Conservation (phyloP, 1,140 invertebrate species). For the Drosophila prosaltans region DNA sequence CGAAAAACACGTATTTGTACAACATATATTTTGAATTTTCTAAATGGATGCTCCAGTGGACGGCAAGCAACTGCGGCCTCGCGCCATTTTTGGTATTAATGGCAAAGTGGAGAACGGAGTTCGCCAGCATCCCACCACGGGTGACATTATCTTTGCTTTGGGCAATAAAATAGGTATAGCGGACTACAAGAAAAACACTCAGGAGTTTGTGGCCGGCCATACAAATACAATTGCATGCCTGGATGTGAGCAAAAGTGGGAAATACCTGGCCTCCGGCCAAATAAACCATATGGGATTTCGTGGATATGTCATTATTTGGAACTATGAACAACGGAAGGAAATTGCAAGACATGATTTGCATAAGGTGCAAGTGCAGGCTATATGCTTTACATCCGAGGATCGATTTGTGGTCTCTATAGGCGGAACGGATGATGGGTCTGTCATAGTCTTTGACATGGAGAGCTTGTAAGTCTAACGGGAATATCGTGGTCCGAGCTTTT, state of each 20-base stretch:
- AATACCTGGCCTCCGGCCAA: constrained; percentile 93
- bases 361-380: constrained; percentile 92
- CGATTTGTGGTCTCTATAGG: constrained; percentile 93
- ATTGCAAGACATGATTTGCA: constrained; percentile 90
- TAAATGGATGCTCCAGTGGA: constrained; percentile 21
- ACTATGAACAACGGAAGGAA: constrained; percentile 87
- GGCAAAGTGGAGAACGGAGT: constrained; percentile 88
- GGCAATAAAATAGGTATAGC: constrained; percentile 93
- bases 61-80: constrained; percentile 84
- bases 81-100: constrained; percentile 89
- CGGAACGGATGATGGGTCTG: constrained; percentile 93
- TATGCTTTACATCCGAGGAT: constrained; percentile 92
- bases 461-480: constrained; percentile 82
- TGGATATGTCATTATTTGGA: constrained; percentile 94
- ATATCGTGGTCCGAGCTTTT: background rate
- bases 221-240: constrained; percentile 92
- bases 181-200: constrained; percentile 88
- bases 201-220: constrained; percentile 92
- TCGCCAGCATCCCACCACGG: constrained; percentile 90
- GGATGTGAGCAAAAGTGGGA: constrained; percentile 89
- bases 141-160: constrained; percentile 91
- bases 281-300: constrained; percentile 95
- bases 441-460: constrained; percentile 89
- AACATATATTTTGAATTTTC: constrained; percentile 40
- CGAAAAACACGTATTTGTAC: constrained; percentile 7